phyloP scores from a whole-genome alignment of 1,140 invertebrate species.

The Hypsibius dujardini region DNA sequence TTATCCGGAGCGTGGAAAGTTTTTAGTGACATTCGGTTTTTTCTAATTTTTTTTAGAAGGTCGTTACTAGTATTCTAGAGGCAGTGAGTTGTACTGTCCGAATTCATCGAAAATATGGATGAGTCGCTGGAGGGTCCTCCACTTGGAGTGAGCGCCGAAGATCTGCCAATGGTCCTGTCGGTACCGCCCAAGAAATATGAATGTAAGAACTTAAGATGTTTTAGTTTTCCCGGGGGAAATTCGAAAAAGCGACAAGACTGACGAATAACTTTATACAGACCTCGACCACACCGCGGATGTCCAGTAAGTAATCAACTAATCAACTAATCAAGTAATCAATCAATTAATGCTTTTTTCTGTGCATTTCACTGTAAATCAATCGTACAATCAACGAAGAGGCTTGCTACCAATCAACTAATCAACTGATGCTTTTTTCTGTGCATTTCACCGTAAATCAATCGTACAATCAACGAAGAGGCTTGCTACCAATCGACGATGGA shows the following conservation, averaged over 20 bases:
- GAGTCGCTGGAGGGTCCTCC: constrained; percentile 10
- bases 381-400: no score
- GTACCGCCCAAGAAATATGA: constrained; percentile 15
- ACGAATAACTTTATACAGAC: constrained; percentile 32
- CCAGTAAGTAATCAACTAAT: constrained; percentile 55
- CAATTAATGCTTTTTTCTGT: not conserved
- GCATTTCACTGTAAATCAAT: not conserved
- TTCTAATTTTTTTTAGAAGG: no score
- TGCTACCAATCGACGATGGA: no score
- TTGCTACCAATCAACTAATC: not conserved
- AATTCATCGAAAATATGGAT: no score
- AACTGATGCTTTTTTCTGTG: constrained; percentile 19
- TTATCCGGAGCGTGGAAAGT: no score
- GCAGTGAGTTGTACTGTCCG: no score
- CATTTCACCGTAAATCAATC: constrained; percentile 8
- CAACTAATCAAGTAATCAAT: not conserved
- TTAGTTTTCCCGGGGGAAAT: not conserved
- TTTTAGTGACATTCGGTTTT: no score
- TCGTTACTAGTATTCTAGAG: no score
- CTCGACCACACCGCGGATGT: constrained; percentile 92
- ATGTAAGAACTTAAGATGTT: not conserved
- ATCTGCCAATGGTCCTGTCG: not conserved
- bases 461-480: not conserved
- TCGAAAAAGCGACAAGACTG: not conserved
- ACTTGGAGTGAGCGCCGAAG: not conserved